These are phyloP conservation scores for Euphonia xanthogaster DNA, from an alignment of 2,797 vertebrate genomes.

Conservation along the genomic window DNA sequence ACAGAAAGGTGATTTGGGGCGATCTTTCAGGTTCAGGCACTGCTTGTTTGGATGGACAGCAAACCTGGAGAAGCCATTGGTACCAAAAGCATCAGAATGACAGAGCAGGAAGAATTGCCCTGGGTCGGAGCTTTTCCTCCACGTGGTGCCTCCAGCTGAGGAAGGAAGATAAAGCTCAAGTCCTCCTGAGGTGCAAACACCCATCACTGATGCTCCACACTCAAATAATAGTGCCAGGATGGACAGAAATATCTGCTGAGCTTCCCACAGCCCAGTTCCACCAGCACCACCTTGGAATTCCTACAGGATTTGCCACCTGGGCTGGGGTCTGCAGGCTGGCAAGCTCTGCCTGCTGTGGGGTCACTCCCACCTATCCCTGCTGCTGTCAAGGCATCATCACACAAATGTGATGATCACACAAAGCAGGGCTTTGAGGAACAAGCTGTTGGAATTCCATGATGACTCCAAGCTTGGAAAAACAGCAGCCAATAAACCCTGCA, in stretches of 20 bases:
- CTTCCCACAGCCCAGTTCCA: not conserved
- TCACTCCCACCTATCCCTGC: not conserved
- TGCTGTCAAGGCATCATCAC: not conserved
- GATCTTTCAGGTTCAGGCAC: not conserved
- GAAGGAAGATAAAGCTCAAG: not conserved
- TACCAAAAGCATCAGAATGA: not conserved
- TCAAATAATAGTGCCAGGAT: not conserved
- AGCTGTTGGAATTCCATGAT: not conserved
- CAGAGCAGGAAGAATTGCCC: not conserved
- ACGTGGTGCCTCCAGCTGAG: rapidly evolving
- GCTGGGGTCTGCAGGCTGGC: not conserved
- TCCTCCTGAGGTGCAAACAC: not conserved
- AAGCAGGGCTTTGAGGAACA: not conserved
- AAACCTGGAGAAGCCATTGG: not conserved
- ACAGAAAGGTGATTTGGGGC: not conserved
- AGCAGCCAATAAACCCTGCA: not conserved
- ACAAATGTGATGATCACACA: not conserved
- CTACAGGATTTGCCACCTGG: not conserved
- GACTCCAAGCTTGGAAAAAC: not conserved
- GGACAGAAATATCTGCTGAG: not conserved
- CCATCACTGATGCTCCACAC: not conserved
- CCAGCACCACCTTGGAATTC: not conserved
- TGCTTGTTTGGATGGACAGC: not conserved
- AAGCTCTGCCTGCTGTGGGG: not conserved
- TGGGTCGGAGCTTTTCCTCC: not conserved